Base-by-base conservation (phyloP, 1,140 invertebrate species). In the Nomia melanderi region DNA sequence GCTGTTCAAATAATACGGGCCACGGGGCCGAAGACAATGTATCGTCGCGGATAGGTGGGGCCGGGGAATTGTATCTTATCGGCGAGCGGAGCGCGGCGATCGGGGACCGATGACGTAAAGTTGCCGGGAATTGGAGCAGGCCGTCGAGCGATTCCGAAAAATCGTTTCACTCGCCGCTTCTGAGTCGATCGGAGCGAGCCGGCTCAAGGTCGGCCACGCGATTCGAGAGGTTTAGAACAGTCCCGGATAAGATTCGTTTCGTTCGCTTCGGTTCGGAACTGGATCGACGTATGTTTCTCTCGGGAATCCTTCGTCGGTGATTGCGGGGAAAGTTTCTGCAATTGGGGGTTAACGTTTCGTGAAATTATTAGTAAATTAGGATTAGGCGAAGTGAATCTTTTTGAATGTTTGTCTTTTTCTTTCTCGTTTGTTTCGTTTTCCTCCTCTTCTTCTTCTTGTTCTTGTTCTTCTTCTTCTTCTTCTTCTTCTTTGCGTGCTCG, bases 241-340 rank as follows among this genome's bases (percentile, higher is more conserved):
- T 86, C 59, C 56, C 79, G 82, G 84, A 75, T 79, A 82, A 77
- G 31, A 69, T 79, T 81, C 78, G 84, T 86, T 84, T 86, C 62
- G 73, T 59, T 82, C 78, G 79, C 74, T 57, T 84, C 60, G 56
- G 31, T 50, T 62, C 54, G 50, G 70, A 87, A 88, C 80, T 84
- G 86, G 86, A 77, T 86, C 14, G 76, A 87, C 86, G 80, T 83
- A 82, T 88, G 87, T 86, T 67, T 78, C 77, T 77, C 70, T 50
- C n/a, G n/a, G n/a, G n/a, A n/a, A n/a, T n/a, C 65, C 2, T 12
- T 44, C 1, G 41, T 14, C 4, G 41, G 41, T 1, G 66, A 12
- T 33, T 53, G 41, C n/a, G n/a, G n/a, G n/a, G n/a, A n/a, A n/a
- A n/a, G n/a, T n/a, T n/a, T n/a, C n/a, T n/a, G n/a, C n/a, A n/a